Evolutionary conservation across 2,797 vertebrate species (phyloP).

Genomic region (Aldrovandia affinis): DNA sequence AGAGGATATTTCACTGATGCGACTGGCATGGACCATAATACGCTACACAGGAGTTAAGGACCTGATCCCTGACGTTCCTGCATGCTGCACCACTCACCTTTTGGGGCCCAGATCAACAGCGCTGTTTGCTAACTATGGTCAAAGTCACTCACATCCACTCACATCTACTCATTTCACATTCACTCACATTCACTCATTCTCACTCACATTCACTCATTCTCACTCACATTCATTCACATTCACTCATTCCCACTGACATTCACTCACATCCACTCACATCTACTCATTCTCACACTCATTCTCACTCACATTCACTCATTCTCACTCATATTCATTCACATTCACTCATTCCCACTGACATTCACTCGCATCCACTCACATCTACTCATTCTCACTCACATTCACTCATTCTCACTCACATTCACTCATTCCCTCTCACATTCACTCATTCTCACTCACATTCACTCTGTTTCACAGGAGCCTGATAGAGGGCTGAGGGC

Average conservation of each 20-base stretch:
- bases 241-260: too few relatives aligned
- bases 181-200: not conserved
- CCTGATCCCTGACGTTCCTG: not conserved
- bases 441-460: not conserved
- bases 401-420: too few relatives aligned
- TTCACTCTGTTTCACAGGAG: not conserved
- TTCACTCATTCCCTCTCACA: too few relatives aligned
- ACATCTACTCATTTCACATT: not conserved
- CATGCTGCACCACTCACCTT: not conserved
- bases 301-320: too few relatives aligned
- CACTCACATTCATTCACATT: too few relatives aligned
- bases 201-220: not conserved
- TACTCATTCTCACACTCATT: too few relatives aligned
- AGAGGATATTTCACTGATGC: not conserved
- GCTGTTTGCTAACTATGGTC: too few relatives aligned
- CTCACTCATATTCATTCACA: not conserved
- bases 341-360: not conserved
- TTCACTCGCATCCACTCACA: too few relatives aligned
- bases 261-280: too few relatives aligned
- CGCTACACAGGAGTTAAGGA: not conserved
- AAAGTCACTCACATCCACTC: too few relatives aligned
- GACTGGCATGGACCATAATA: not conserved
- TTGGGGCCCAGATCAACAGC: too few relatives aligned
- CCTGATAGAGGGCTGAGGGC: not conserved
- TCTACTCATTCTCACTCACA: too few relatives aligned